Evolutionary conservation across 2,113 vertebrate genomes (phyloP), one percentile per base, ranked within the genome.

Genomic region (Urocolius indicus): DNA sequence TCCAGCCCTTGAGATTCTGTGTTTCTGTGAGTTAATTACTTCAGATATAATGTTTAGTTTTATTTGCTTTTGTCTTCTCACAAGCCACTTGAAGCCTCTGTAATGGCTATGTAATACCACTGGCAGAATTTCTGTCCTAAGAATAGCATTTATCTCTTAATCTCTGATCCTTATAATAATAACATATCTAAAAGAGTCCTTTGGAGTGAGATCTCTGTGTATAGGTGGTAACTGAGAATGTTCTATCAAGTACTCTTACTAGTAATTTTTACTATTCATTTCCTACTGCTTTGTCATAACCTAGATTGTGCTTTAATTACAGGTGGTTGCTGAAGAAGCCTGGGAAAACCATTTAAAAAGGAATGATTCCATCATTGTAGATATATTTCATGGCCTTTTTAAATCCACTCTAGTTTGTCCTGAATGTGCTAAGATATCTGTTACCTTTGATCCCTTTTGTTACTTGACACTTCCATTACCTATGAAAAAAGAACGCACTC

Each of bases 321-420:
- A 99, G 99, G 98, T 99, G 51, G 99, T 99, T 95, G 99, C 99
- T n/a, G 99, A 99, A 97, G 99, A 99, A 98, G 99, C 99, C 54
- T 99, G 99, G 99, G 99, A 99, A 97, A 99, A 98, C 95, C 99
- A 99, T 97, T 98, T 99, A 91, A 99, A 99, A 97, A 98, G 99
- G 97, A 99, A 99, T 71, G 98, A 99, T 98, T 99, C 99, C 90
- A 99, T 99, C 97, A 99, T 99, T 74, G 99, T 99, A 94, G 99
- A 99, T 98, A 99, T 99, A 97, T 99, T 99, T 98, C 99, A 99
- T 54, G 99, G 99, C 83, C 99, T 99, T 95, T 99, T 99, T 98
- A 99, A 99, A 96, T 99, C 99, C 72, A 99, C 99, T 5, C 94
- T 99, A 85, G 99, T 99, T 94, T 99, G 99, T 97, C 99, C 99